Base-by-base conservation (phyloP, 2,113 vertebrate species). In the Engystomops pustulosus region DNA sequence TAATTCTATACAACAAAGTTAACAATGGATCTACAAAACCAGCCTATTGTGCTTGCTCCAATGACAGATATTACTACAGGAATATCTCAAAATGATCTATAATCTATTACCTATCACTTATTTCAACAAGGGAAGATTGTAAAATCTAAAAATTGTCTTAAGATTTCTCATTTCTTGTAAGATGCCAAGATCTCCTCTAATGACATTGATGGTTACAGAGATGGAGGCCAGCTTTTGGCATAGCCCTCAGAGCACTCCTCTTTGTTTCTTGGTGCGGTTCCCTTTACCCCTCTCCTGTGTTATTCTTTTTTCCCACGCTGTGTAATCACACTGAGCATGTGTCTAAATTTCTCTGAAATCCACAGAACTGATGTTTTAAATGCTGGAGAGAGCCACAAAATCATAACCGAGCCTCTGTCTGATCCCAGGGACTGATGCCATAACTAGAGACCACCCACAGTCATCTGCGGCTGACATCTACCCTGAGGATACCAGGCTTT, bases 291-390 rank as follows among this genome's bases (percentile, higher is more conserved):
- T 76, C 45, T 47, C 27, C 72, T 34, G 44, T 75, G 74, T 55
- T 58, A 77, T 77, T 55, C 51, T 78, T 36, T 78, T 77, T 78
- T 78, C 75, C 75, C 75, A 78, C 51, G 75, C 32, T 58, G 75
- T 60, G 27, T 60, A 60, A 78, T 78, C 75, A 78, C 75, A 38
- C 51, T 25, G 51, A 78, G 74, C 49, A 55, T 77, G 74, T 77
- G 49, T 58, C 27, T 77, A 58, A 76, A 77, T 58, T 58, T 58
- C 34, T 38, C 74, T 58, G 74, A 38, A 36, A 55, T 17, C 11
- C 25, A 27, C 75, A 58, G 75, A 34, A 41, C 74, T 78, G 75
- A 58, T 41, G 75, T 27, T 41, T 58, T 53, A 51, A 78, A 25
- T 38, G 51, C 34, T 78, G 34, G 34, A 3, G 32, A 41, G 75